Base-by-base conservation (phyloP, 2,113 vertebrate genomes). In the Apteryx owenii region DNA sequence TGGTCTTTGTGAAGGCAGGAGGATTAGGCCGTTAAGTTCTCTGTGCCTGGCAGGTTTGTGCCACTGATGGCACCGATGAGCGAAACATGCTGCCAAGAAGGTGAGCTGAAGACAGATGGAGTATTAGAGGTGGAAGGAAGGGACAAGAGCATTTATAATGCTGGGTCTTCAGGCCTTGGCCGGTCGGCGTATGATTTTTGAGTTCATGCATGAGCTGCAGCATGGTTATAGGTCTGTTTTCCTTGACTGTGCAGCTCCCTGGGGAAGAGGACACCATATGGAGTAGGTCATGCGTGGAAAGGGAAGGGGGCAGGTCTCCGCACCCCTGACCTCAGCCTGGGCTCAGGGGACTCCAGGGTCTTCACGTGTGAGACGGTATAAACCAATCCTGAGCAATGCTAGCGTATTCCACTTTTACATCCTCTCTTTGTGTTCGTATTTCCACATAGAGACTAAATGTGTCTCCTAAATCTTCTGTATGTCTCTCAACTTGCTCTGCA, bases 1-100 rank as follows among this genome's bases (percentile, higher is more conserved):
- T 98, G 96, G 96, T 97, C 76, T 98, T 98, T 97, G 93, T 97
- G 97, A 97, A 97, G 97, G 60, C 87, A 53, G 90, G 96, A 93
- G 96, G 94, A 98, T 98, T 96, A 95, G 95, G 77, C 84, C 19
- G 14, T 95, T 75, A 84, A 88, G 85, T 94, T 95, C 88, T 93
- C 60, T 7, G 12, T 96, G 97, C 93, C 71, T 70, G 91, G 72
- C 56, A 50, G 97, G 92, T 93, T 91, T 93, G 12, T 94, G 93
- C 90, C 88, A 62, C 89, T 29, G 70, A 71, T 91, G 88, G 89
- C 83, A 81, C 89, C 79, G 58, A 93, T 89, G 92, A 88, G 80
- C 64, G 31, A 71, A 98, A 78, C 13, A 92, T 60, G 44, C 90
- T 75, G 72, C 22, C 5, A 92, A 86, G 72, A 93, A 90, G 96